These are phyloP conservation scores for Ploceus nigricollis DNA, from an alignment of 2,113 vertebrate species.

Conservation along the genomic window DNA sequence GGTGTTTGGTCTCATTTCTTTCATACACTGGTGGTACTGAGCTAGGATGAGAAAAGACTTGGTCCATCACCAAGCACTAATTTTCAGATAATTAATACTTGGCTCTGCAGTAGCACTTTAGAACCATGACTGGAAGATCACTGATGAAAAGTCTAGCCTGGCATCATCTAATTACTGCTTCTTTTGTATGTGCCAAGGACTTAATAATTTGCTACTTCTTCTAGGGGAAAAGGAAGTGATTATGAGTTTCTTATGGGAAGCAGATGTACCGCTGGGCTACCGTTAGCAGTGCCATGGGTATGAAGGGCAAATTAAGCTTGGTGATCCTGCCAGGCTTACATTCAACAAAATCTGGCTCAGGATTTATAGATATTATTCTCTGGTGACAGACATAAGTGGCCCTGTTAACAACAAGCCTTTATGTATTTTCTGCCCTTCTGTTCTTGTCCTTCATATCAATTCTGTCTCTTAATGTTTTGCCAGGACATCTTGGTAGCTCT, in stretches of 20 bases:
- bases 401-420: background rate
- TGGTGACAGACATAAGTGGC: background rate
- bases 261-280: background rate
- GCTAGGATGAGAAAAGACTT: conserved; percentile 64
- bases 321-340: background rate
- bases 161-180: conserved; percentile 57
- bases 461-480: background rate
- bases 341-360: background rate
- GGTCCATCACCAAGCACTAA: conserved; percentile 68
- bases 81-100: conserved; percentile 76
- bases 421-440: background rate
- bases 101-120: conserved; percentile 57
- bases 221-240: conserved; percentile 2
- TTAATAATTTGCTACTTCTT: conserved; percentile 52
- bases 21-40: conserved; percentile 1
- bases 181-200: conserved; percentile 55
- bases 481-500: background rate
- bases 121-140: conserved; percentile 67
- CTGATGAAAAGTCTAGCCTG: conserved; percentile 64
- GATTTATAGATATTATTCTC: conserved; percentile 10
- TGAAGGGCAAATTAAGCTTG: background rate
- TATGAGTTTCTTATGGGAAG: background rate
- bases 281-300: background rate
- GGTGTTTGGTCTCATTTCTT: background rate
- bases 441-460: background rate